Percentiles rank a stretch among this genome's conserved stretches.
Evolutionary conservation across 2,888 invertebrate genomes (phyloP).

Genomic region (Eulithis testata): DNA sequence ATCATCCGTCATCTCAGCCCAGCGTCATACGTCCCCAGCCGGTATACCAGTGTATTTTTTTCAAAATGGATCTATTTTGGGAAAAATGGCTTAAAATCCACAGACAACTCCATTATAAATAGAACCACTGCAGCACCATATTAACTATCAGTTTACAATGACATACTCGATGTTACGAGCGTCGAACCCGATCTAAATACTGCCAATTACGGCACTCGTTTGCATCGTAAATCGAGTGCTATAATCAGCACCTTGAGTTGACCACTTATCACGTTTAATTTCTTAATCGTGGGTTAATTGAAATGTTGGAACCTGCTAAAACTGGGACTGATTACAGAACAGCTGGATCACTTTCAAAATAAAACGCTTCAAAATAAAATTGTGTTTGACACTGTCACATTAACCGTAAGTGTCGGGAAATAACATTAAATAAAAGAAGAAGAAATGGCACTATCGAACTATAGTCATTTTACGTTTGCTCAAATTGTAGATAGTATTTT

Average conservation of each 20-base stretch:
- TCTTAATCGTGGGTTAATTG: conserved; percentile 79
- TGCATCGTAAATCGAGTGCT: conserved; percentile 59
- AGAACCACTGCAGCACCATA: not conserved
- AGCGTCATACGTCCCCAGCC: no score
- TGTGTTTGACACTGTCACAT: no score
- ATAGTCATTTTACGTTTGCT: no score
- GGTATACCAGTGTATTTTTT: no score
- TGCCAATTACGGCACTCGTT: conserved; percentile 59
- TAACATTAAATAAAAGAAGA: no score
- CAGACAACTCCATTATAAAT: not conserved
- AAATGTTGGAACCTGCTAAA: conserved; percentile 64
- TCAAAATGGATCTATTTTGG: no score
- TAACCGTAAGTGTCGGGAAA: no score
- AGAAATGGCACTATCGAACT: no score
- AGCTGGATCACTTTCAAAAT: conserved; percentile 12
- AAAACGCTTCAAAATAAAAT: not conserved
- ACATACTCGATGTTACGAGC: conserved; percentile 21
- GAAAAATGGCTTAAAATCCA: not conserved
- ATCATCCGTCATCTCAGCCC: no score
- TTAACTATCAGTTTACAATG: conserved; percentile 20
- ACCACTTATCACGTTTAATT: conserved; percentile 75
- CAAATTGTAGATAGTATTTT: no score
- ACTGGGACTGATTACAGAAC: conserved; percentile 7
- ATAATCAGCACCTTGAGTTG: conserved; percentile 64
- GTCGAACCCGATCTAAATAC: conserved; percentile 48